Conservation (phyloP, 30 jellyfish, hydroid and myxozoan species). For the Nemopilema nomurai region DNA sequence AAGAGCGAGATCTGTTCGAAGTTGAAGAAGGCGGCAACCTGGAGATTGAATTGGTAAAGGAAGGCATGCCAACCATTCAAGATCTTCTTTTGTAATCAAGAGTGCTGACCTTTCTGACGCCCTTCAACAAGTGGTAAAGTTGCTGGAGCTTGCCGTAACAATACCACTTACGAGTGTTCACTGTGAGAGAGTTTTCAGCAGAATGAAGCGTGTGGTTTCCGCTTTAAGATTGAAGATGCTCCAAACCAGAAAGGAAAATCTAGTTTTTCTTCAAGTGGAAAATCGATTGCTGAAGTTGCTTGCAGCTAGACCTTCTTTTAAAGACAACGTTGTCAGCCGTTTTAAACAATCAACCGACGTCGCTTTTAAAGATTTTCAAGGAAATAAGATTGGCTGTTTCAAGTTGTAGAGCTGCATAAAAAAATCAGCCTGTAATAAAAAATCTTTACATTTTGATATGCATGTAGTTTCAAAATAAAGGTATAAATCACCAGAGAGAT, state of each 20-base stretch:
- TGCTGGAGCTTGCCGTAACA: slow-evolving; percentile 22
- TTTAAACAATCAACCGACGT: background rate
- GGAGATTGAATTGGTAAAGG: slow-evolving; percentile 23
- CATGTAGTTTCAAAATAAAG: background rate
- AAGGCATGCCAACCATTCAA: slow-evolving; percentile 36
- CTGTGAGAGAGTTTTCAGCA: slow-evolving; percentile 15
- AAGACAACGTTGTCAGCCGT: too few relatives aligned
- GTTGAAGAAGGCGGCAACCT: background rate
- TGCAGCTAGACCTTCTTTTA: too few relatives aligned
- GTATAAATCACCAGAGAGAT: background rate
- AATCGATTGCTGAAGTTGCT: background rate
- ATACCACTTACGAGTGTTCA: slow-evolving; percentile 11
- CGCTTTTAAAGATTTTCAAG: background rate
- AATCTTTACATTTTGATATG: too few relatives aligned
- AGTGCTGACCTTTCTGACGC: slow-evolving; percentile 35
- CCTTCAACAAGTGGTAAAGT: background rate
- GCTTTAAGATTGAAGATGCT: background rate
- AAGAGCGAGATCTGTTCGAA: background rate
- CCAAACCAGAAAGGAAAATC: slow-evolving; percentile 4
- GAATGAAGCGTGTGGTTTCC: slow-evolving; percentile 5
- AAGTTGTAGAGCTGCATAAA: background rate
- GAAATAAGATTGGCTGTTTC: background rate
- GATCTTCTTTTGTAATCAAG: slow-evolving; percentile 24
- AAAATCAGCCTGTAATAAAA: background rate
- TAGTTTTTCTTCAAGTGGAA: slow-evolving; percentile 8